phyloP scores from a whole-genome alignment of 2,113 vertebrate genomes.

The Neogale vison region DNA sequence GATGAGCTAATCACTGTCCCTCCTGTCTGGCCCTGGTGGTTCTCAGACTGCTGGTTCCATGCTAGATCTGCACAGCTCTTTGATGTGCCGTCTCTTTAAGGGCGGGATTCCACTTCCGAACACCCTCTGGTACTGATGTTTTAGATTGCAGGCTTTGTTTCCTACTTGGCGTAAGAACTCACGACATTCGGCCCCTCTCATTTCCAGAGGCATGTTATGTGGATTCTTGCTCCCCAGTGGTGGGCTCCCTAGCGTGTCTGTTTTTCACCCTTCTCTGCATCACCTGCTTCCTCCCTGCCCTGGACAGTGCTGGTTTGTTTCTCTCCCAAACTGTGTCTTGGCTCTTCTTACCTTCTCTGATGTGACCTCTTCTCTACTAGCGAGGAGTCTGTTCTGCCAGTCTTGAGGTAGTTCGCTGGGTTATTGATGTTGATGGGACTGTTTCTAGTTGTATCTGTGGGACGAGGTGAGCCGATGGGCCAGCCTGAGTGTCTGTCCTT shows the following conservation, averaged over 20 bases:
- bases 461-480: background rate
- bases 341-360: background rate
- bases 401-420: background rate
- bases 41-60: background rate
- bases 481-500: background rate
- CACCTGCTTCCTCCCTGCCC: background rate
- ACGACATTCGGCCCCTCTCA: background rate
- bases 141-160: background rate
- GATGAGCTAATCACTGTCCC: background rate
- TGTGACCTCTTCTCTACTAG: background rate
- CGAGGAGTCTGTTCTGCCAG: background rate
- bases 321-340: background rate
- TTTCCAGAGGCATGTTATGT: background rate
- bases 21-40: background rate
- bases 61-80: background rate
- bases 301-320: background rate
- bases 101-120: background rate
- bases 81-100: background rate
- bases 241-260: background rate
- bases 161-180: background rate
- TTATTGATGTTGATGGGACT: background rate
- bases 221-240: background rate
- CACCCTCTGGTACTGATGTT: background rate
- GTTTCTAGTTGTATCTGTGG: background rate
- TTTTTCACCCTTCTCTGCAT: background rate